Evolutionary conservation across 2,888 invertebrate genomes (phyloP).

Genomic region (Bombylius major): DNA sequence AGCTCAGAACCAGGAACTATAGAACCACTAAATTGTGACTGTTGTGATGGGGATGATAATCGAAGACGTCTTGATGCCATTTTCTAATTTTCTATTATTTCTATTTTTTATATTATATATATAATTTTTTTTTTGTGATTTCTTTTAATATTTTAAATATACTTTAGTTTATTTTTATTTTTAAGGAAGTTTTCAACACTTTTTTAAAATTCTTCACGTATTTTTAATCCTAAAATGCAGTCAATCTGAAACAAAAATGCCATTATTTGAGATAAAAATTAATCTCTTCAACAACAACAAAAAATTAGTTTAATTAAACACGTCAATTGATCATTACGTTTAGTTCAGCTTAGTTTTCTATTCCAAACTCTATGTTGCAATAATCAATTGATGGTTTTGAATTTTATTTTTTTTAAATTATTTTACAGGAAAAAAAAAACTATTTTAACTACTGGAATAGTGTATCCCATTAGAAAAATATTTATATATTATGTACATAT

Average conservation of each 20-base stretch:
- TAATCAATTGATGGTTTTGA: no score
- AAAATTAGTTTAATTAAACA: no score
- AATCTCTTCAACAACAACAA: background rate
- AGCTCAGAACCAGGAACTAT: background rate
- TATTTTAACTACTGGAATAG: no score
- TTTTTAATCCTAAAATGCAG: slow-evolving; percentile 10
- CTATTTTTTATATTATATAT: background rate
- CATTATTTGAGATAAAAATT: slow-evolving; percentile 8
- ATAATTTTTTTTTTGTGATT: background rate
- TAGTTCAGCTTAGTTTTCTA: no score
- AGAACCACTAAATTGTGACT: background rate
- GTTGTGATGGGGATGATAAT: slow-evolving; percentile 7
- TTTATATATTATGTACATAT: no score
- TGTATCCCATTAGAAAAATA: no score
- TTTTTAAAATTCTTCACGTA: no score
- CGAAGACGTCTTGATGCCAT: slow-evolving; percentile 11
- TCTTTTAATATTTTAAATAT: no score
- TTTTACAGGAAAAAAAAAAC: no score
- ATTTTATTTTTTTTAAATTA: no score
- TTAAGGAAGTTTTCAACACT: background rate
- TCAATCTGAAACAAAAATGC: slow-evolving; percentile 18
- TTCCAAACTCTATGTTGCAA: no score
- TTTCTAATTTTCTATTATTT: background rate
- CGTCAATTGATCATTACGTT: no score
- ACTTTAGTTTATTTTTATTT: background rate